Evolutionary conservation across 2,888 invertebrate species (phyloP), one percentile per base, ranked within the genome.

Genomic region (Arctia plantaginis): DNA sequence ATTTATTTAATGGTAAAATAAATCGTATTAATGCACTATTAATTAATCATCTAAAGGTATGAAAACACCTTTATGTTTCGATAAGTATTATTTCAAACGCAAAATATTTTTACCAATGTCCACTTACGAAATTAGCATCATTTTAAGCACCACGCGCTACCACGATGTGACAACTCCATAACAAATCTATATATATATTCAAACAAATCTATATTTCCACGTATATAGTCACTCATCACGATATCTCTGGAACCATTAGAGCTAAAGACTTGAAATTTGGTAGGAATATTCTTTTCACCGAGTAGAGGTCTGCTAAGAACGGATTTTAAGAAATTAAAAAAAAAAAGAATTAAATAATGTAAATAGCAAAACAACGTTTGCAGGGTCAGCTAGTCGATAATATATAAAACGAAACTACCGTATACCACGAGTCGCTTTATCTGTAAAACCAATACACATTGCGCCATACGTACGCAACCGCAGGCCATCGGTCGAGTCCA

Each of bases 361-460:
- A n/a, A n/a, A n/a, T n/a, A n/a, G n/a, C n/a, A n/a, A n/a, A n/a
- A n/a, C n/a, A n/a, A n/a, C n/a, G n/a, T n/a, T n/a, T n/a, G n/a
- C n/a, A n/a, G n/a, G n/a, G n/a, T n/a, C n/a, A n/a, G n/a, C n/a
- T n/a, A n/a, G n/a, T n/a, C n/a, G n/a, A n/a, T n/a, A n/a, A n/a
- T n/a, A n/a, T n/a, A 72, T 72, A 18, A 71, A 71, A 68, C 66
- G n/a, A 71, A 76, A 78, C 59, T 27, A 65, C 65, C 55, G 13
- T 73, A 71, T 71, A 83, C 80, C 74, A 76, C 65, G 30, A 30
- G 69, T 71, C 70, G 76, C 77, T 74, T 55, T 74, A 78, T 78
- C 64, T 80, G 79, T 80, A 81, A 79, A 82, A 78, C 79, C 78
- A 75, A 77, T 75, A 80, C 80, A 77, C 85, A 80, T 86, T 74